These are phyloP conservation scores for Chromoteleia sp. DNA, from an alignment of 2,888 invertebrate genomes.

Conservation along the genomic window DNA sequence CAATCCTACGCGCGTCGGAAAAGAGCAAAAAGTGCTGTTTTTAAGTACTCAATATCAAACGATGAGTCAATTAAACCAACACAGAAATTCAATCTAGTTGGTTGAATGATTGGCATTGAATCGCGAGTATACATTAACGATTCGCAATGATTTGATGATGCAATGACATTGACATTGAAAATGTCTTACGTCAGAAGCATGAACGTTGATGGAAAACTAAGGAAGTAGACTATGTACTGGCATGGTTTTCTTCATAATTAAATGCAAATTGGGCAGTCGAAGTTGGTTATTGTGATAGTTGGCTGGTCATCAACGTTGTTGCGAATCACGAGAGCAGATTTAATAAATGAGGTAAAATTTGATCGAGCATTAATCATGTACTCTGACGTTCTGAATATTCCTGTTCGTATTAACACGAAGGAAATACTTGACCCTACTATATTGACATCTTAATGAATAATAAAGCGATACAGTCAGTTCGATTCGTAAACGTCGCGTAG, in stretches of 20 bases:
- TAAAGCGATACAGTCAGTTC: slow-evolving; percentile 73
- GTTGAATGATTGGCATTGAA: slow-evolving; percentile 42
- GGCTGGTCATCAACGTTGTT: slow-evolving; percentile 9
- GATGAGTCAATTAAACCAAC: slow-evolving; percentile 15
- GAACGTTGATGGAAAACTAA: background rate
- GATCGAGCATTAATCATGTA: slow-evolving; percentile 58
- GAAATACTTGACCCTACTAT: slow-evolving; percentile 79
- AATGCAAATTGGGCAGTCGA: slow-evolving; percentile 41
- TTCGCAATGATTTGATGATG: slow-evolving; percentile 40
- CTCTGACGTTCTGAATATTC: slow-evolving; percentile 56
- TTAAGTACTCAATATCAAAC: slow-evolving; percentile 12
- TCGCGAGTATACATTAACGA: slow-evolving; percentile 16
- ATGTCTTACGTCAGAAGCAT: slow-evolving; percentile 35
- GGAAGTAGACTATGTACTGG: background rate
- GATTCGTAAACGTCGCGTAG: slow-evolving; percentile 70
- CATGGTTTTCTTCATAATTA: slow-evolving; percentile 14
- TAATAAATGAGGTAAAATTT: slow-evolving; percentile 45
- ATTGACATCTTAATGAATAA: slow-evolving; percentile 80
- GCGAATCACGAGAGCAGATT: slow-evolving; percentile 23
- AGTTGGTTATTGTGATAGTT: slow-evolving; percentile 23
- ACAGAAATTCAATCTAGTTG: slow-evolving; percentile 28
- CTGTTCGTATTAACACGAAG: slow-evolving; percentile 68
- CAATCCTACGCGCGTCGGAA: background rate
- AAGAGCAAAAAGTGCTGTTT: background rate
- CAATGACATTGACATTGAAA: slow-evolving; percentile 61